Conservation (phyloP, 2,113 vertebrate species). For the Noctilio leporinus region DNA sequence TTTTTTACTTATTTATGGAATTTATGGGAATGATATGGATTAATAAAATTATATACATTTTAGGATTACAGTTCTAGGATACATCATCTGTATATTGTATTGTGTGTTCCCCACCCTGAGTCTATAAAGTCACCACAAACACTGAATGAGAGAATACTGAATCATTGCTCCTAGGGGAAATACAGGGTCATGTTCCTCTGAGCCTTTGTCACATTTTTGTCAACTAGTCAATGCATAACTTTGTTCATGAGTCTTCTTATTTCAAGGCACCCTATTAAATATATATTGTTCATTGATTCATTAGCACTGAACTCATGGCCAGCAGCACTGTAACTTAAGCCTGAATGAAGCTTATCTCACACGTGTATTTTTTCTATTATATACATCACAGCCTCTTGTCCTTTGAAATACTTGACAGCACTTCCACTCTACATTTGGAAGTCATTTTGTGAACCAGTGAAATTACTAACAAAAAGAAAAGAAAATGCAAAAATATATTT, state of each 20-base stretch:
- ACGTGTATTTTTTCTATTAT: not conserved
- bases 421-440: not conserved
- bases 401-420: not conserved
- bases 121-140: not conserved
- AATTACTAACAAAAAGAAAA: not conserved
- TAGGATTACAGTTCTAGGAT: not conserved
- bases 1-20: not conserved
- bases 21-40: not conserved
- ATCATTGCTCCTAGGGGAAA: not conserved
- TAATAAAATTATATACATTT: not conserved
- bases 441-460: not conserved
- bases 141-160: not conserved
- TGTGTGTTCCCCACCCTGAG: not conserved
- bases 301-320: not conserved
- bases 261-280: not conserved
- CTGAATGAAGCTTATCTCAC: not conserved
- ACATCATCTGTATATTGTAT: not conserved
- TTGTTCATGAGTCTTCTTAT: not conserved
- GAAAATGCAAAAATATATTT: not conserved
- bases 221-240: not conserved
- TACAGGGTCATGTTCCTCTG: not conserved
- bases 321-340: not conserved
- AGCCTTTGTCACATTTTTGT: not conserved
- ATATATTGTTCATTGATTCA: not conserved
- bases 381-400: not conserved